Evolutionary conservation across 1,140 invertebrate genomes (phyloP).

Genomic region (Eumeta japonica): DNA sequence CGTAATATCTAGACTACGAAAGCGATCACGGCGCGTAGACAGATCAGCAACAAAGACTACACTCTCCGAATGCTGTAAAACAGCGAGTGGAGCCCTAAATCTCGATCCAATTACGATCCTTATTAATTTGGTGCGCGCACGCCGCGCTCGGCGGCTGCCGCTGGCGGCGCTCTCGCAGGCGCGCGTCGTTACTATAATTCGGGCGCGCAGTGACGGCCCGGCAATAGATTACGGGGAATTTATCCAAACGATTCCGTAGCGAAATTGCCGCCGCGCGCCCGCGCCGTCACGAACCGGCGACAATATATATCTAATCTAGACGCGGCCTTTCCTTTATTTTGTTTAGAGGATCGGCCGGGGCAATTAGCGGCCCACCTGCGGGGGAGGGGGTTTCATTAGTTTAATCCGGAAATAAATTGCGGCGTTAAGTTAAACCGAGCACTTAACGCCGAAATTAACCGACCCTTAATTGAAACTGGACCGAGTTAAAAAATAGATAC

Average conservation of each 20-base stretch:
- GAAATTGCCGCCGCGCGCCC: constrained; percentile 6
- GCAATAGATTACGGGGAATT: no score
- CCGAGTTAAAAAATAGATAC: constrained; percentile 35
- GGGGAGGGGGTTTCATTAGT: constrained; percentile 28
- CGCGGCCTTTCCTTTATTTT: constrained; percentile 21
- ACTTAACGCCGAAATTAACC: constrained; percentile 41
- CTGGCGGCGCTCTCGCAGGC: not conserved
- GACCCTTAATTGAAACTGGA: constrained; percentile 47
- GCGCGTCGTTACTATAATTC: constrained; percentile 4
- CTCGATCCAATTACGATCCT: no score
- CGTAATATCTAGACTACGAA: no score
- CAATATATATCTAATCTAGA: constrained; percentile 12
- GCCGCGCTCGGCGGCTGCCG: no score
- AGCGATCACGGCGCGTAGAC: no score
- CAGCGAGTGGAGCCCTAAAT: no score
- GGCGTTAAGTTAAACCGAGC: constrained; percentile 31
- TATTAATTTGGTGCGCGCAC: no score
- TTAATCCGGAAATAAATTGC: constrained; percentile 40
- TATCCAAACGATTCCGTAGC: no score
- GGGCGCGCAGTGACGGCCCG: no score
- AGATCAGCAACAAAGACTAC: no score
- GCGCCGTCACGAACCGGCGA: constrained; percentile 3
- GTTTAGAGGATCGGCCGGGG: constrained; percentile 34
- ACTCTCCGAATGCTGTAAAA: no score
- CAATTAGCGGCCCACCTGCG: constrained; percentile 30